Conservation (phyloP, 2,113 vertebrate species). For the Cranoglanis bouderius region DNA sequence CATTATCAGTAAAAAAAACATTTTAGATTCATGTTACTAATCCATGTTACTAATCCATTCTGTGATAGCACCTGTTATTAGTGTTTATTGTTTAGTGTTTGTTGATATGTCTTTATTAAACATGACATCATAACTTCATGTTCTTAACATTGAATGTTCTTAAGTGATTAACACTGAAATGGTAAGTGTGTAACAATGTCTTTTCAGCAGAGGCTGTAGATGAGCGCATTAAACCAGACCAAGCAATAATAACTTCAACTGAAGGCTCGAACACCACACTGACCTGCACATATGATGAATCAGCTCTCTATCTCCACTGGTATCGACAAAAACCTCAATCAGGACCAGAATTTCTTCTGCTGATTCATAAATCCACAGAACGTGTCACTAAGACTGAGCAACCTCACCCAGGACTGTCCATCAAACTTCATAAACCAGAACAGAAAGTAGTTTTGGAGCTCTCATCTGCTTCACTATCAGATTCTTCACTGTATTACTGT, state of each 20-base stretch:
- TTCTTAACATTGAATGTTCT: too few relatives aligned
- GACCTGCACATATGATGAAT: slow-evolving; percentile 30
- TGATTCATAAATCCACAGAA: too few relatives aligned
- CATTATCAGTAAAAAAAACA: too few relatives aligned
- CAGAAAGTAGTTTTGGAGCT: slow-evolving; percentile 19
- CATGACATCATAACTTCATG: too few relatives aligned
- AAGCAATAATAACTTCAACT: not conserved
- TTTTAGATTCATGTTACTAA: too few relatives aligned
- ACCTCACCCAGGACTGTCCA: not conserved
- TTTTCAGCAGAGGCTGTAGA: not conserved
- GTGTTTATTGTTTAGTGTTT: too few relatives aligned
- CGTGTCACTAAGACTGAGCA: too few relatives aligned
- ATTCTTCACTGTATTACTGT: slow-evolving; percentile 27
- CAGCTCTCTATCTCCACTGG: slow-evolving; percentile 25
- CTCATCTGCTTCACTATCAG: slow-evolving; percentile 26
- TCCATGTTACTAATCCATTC: too few relatives aligned
- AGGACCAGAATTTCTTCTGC: slow-evolving; percentile 9
- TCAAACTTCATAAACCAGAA: not conserved
- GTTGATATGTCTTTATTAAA: too few relatives aligned
- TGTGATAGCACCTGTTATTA: too few relatives aligned
- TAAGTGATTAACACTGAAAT: too few relatives aligned
- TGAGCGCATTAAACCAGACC: not conserved
- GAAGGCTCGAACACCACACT: slow-evolving; percentile 15
- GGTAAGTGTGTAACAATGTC: not conserved
- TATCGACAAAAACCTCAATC: slow-evolving; percentile 32